phyloP scores from a whole-genome alignment of 2,888 invertebrate genomes.

The Drosophila multiciliata region DNA sequence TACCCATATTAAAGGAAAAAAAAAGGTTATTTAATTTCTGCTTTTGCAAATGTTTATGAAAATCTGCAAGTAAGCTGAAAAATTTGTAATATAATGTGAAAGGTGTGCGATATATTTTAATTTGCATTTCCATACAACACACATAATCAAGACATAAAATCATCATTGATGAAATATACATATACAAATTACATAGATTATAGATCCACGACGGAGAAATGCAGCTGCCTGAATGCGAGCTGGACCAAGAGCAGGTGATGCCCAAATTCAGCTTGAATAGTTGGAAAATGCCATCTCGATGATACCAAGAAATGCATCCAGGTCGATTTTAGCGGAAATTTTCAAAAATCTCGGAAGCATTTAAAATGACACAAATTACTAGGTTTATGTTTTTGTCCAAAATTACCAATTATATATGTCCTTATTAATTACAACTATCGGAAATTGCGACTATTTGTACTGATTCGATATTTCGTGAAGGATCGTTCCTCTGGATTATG shows the following conservation, averaged over 20 bases:
- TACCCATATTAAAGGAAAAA: no score
- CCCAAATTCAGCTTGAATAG: constrained; percentile 7
- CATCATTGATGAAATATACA: neutral
- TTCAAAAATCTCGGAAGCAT: neutral
- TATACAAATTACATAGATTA: neutral
- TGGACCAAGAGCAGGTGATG: constrained; percentile 7
- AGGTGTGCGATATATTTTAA: neutral
- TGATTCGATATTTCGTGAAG: neutral
- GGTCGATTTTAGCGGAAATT: neutral
- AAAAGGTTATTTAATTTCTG: neutral
- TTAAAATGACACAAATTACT: neutral
- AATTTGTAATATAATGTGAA: neutral
- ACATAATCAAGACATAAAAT: neutral
- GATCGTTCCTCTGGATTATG: neutral
- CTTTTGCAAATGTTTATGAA: neutral
- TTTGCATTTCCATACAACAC: neutral
- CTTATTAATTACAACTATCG: neutral
- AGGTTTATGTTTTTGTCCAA: neutral
- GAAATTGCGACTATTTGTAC: neutral
- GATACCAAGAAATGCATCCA: constrained; percentile 5
- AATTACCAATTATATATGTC: neutral
- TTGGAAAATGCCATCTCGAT: neutral
- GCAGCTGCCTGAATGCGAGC: constrained; percentile 10
- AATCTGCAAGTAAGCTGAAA: neutral
- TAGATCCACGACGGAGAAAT: neutral